Conservation (phyloP, 2,797 vertebrate genomes). For the Rhynchotus rufescens region DNA sequence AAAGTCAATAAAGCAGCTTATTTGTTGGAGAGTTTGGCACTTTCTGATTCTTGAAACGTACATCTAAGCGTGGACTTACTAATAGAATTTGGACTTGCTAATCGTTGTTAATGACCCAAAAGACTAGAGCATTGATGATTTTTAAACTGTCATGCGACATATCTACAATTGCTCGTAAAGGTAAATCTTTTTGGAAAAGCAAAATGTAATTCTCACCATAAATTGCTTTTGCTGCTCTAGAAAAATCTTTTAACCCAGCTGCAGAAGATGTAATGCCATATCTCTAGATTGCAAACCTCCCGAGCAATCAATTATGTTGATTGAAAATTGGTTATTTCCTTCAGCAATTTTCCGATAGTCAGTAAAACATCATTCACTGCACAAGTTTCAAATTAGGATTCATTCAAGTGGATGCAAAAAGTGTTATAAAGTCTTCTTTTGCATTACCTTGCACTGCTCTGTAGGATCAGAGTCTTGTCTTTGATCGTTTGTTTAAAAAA, state of each 20-base stretch:
- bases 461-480: background rate
- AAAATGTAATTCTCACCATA: background rate
- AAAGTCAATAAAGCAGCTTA: background rate
- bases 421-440: background rate
- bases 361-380: background rate
- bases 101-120: background rate
- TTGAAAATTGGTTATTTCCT: slow-evolving; percentile 59
- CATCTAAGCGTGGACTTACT: background rate
- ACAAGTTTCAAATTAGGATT: slow-evolving; percentile 28
- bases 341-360: slow-evolving; percentile 44
- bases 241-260: slow-evolving; percentile 14
- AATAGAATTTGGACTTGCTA: background rate
- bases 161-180: background rate
- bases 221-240: background rate
- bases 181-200: slow-evolving; percentile 2
- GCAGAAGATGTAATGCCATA: slow-evolving; percentile 2
- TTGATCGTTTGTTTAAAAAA: background rate
- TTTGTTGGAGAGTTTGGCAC: background rate
- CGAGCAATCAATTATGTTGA: slow-evolving; percentile 22
- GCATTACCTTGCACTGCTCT: background rate
- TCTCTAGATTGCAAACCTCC: slow-evolving; percentile 23
- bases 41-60: fast-evolving
- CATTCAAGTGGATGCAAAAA: background rate
- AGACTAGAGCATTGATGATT: background rate
- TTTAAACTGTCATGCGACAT: background rate